Base-by-base conservation (phyloP, 2,888 invertebrate species). In the Branchipolynoe longqiensis region DNA sequence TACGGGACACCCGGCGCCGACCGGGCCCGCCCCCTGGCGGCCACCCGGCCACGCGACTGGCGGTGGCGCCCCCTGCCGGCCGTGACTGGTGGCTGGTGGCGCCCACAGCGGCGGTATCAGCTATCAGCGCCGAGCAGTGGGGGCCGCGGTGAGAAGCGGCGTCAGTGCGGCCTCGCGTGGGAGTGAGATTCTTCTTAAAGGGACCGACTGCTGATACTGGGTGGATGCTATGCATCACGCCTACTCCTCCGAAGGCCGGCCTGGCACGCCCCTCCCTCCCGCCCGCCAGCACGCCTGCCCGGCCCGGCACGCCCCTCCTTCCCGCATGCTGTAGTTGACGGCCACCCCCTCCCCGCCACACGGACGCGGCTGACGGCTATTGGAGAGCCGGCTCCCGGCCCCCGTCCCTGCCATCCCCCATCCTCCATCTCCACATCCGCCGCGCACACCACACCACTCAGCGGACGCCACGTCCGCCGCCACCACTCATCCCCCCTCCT, bases 151-250 rank as follows among this genome's bases (percentile, higher is more conserved):
- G 38, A 69, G 69, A 1, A 0, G 2, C 22, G 38, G 58, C 12
- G 25, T 25, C 25, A 8, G 58, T 12, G 8, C 8, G 58, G 4
- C 22, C 58, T 8, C 4, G 58, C 12, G 12, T 33, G 69, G 4
- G 69, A 36, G 38, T 2, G 69, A 48, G 78, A 18, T 31, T 78
- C 48, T 6, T 69, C 78, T 78, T 78, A 78, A 78, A 78, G 78
- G 78, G 78, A 4, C 78, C 78, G 78, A 48, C 48, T 78, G 78
- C 78, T 54, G 48, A 78, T 78, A 78, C 78, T 31, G 73, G 31
- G 73, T 78, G 69, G 56, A 25, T 25, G 22, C 69, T 14, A 69
- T 69, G 69, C 69, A 69, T 69, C 69, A 69, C 69, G 8, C n/a
- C n/a, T n/a, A n/a, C n/a, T n/a, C n/a, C n/a, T n/a, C n/a, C n/a